Evolutionary conservation across 2,113 vertebrate species (phyloP), one percentile per base, ranked within the genome.

Genomic region (Oryctolagus cuniculus): DNA sequence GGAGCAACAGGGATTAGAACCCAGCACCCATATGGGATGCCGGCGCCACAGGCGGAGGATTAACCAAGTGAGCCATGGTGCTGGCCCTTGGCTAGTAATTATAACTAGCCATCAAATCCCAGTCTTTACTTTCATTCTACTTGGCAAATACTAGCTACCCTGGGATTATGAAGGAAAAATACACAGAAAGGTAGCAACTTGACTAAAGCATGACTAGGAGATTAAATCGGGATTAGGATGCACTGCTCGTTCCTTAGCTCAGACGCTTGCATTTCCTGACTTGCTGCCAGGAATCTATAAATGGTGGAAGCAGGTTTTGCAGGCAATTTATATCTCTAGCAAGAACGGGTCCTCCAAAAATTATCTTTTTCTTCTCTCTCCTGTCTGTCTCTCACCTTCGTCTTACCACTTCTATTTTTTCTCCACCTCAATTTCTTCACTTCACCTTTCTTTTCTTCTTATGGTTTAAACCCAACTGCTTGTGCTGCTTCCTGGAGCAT

Each of bases 61-160:
- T 44, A 44, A 44, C 44, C 44, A 44, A 44, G 44, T 44, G 44
- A 44, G 6, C 44, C 44, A 44, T 1, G 44, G 44, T 44, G 44
- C 44, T 44, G 44, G 44, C 44, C 7, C 7, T 44, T 44, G 44
- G 44, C 44, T 44, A 44, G 44, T 44, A 44, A 44, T 44, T 44
- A 17, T 3, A 17, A 34, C 66, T 51, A 25, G 16, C 11, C 38
- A 61, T 27, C 70, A 80, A 38, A 29, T 55, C 36, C 67, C 70
- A 27, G 69, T 51, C 15, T 67, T 75, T 69, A 55, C 72, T 96
- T 92, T 77, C 36, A 69, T 84, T 90, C n/a, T 63, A 36, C 38
- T 55, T 31, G 55, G 31, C 27, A 85, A 93, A 66, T 89, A 53
- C 58, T 69, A 93, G 34, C 44, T 69, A n/a, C 87, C 9, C 63